phyloP scores from a whole-genome alignment of 2,888 invertebrate genomes.

The Macaria notata region DNA sequence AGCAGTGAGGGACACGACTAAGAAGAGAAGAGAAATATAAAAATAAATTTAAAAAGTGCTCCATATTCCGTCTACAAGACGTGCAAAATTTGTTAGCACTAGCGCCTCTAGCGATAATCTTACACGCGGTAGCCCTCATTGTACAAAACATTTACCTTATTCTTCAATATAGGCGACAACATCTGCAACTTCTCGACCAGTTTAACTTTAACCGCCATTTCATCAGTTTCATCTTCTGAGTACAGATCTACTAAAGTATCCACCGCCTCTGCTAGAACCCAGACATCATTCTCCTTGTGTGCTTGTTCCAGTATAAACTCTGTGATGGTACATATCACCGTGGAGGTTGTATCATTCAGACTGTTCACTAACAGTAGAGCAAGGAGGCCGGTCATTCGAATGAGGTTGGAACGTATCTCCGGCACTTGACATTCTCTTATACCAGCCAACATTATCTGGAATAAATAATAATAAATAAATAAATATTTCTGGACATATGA shows the following conservation, averaged over 20 bases:
- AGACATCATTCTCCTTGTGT: slow-evolving; percentile 84
- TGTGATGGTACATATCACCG: slow-evolving; percentile 71
- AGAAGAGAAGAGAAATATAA: too few relatives aligned
- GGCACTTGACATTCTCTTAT: slow-evolving; percentile 76
- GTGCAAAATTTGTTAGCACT: too few relatives aligned
- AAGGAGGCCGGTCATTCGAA: slow-evolving; percentile 82
- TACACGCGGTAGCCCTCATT: not conserved
- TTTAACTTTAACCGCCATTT: slow-evolving; percentile 83
- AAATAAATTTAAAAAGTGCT: too few relatives aligned
- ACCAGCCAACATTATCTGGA: slow-evolving; percentile 78
- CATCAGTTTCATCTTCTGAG: slow-evolving; percentile 88
- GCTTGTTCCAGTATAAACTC: slow-evolving; percentile 84
- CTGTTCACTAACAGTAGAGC: slow-evolving; percentile 74
- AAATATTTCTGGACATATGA: too few relatives aligned
- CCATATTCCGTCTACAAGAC: too few relatives aligned
- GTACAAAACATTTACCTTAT: slow-evolving; percentile 78
- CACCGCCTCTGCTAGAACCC: slow-evolving; percentile 88
- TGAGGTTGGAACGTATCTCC: slow-evolving; percentile 82
- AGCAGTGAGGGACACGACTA: too few relatives aligned
- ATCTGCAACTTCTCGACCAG: slow-evolving; percentile 83
- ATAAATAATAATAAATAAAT: too few relatives aligned
- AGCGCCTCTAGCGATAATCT: too few relatives aligned
- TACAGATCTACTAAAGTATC: slow-evolving; percentile 90
- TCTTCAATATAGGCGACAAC: slow-evolving; percentile 84
- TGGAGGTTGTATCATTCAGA: slow-evolving; percentile 60